Evolutionary conservation across 2,888 invertebrate species (phyloP), one percentile per base, ranked within the genome.

Genomic region (Cephus pygmeus): DNA sequence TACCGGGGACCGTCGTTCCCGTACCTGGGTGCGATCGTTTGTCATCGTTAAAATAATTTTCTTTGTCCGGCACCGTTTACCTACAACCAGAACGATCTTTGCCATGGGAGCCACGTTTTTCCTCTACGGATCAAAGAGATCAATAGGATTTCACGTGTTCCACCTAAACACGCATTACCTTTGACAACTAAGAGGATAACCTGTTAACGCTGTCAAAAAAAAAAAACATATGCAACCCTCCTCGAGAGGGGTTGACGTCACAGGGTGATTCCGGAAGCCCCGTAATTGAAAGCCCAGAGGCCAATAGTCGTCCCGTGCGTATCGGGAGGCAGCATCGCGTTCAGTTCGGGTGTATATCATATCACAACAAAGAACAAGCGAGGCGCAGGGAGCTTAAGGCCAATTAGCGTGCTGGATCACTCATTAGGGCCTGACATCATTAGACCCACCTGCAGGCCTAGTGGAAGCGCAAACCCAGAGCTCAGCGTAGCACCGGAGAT

Each of bases 391-490:
- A 84, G 87, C 88, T 89, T 88, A 87, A 88, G 87, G 88, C 88
- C 90, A 91, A 91, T 91, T 91, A 91, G 90, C 88, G 83, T 85
- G 86, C 80, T 85, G 79, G 82, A 88, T 90, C 89, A 83, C 87
- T 90, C 88, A 88, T 91, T 89, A 88, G 85, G 83, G 81, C 83
- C 82, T 82, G 85, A 85, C 86, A 84, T 88, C 88, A 86, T 87
- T 86, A 86, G 85, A 85, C 83, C 87, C 88, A 90, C 89, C 90
- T 90, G 90, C 83, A 80, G 80, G 79, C 81, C 76, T 78, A 78
- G 80, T 81, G 77, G 82, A 82, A 83, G 83, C 81, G 71, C 75
- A 75, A 78, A 76, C 76, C 69, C 76, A 76, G 75, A n/a, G 75
- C 40, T 56, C 9, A 23, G 56, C 56, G 23, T 23, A 74, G 56